These are phyloP conservation scores for Halictus quadricinctus DNA, from an alignment of 2,888 invertebrate genomes.

Conservation along the genomic window DNA sequence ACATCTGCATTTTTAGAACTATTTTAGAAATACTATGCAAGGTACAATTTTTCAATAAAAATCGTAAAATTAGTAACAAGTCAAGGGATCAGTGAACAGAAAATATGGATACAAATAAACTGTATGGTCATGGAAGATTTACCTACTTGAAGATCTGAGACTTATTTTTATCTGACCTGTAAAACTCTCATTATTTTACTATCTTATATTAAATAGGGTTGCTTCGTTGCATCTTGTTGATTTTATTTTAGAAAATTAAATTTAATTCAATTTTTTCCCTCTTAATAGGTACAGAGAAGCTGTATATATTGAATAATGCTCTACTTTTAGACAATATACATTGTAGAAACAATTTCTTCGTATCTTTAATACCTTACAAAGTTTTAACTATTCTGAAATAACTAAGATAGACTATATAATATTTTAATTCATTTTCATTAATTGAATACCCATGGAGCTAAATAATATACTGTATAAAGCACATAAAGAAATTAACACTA, in stretches of 20 bases:
- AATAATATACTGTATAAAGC: constrained; percentile 28
- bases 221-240: background rate
- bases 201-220: background rate
- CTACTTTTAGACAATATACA: background rate
- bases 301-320: background rate
- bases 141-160: background rate
- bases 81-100: background rate
- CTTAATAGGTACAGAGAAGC: background rate
- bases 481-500: constrained; percentile 46
- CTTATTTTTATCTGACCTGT: background rate
- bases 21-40: background rate
- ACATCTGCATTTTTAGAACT: background rate
- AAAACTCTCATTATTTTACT: background rate
- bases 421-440: constrained; percentile 37
- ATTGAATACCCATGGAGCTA: constrained; percentile 41
- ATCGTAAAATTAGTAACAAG: background rate
- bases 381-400: background rate
- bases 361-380: background rate
- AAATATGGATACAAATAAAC: background rate
- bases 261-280: no score
- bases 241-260: constrained; percentile 5
- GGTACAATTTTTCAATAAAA: background rate
- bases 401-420: constrained; percentile 21
- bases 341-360: background rate
- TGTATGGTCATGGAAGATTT: background rate